Evolutionary conservation across 2,113 vertebrate species (phyloP).

Genomic region (Sclerurus mexicanus): DNA sequence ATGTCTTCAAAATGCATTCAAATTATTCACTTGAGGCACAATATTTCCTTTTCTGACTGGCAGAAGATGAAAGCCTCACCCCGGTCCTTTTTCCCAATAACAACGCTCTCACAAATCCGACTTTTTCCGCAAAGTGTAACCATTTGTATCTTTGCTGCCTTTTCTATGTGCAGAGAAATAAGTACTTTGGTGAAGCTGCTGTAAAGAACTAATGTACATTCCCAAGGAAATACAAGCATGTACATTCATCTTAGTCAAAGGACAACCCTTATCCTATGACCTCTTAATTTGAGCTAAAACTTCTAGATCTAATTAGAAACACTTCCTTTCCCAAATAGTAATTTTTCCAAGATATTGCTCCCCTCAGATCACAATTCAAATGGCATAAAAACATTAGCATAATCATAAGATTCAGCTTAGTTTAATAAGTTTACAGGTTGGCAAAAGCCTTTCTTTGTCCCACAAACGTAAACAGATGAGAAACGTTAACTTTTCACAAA

Average conservation of each 20-base stretch:
- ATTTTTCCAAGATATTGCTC: constrained; percentile 1
- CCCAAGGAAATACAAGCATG: constrained; percentile 17
- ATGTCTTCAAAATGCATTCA: neutral
- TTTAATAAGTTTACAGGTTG: neutral
- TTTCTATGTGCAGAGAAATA: neutral
- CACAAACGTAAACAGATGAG: neutral
- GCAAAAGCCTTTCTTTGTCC: neutral
- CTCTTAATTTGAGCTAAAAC: constrained; percentile 3
- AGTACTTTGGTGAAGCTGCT: neutral
- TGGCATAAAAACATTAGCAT: neutral
- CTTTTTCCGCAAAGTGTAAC: neutral
- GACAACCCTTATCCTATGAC: constrained; percentile 22
- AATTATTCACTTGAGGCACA: neutral
- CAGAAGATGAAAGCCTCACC: neutral
- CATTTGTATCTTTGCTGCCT: neutral
- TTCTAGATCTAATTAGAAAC: constrained; percentile 66
- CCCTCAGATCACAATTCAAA: neutral
- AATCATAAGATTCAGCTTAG: neutral
- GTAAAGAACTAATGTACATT: constrained; percentile 5
- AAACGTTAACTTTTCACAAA: neutral
- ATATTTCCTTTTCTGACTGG: neutral
- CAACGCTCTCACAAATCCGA: neutral
- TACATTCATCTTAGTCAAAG: neutral
- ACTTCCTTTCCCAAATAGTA: neutral
- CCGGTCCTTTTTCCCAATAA: neutral